Base-by-base conservation (phyloP, 64 coral and sea anemone species). In the Hydrozoanthus tunicans region DNA sequence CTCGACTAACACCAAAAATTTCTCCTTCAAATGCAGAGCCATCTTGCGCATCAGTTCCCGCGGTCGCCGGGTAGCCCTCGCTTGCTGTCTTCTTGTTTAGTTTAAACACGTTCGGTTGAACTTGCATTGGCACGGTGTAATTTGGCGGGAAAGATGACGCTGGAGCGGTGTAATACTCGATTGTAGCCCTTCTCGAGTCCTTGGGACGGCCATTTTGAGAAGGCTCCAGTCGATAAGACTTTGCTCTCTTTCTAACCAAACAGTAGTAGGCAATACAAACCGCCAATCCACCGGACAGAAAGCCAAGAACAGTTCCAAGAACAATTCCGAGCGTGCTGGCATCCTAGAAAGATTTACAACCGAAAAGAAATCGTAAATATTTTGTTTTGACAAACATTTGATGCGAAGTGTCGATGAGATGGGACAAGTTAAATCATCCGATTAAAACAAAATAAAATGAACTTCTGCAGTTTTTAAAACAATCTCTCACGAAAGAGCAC, bases 61-160 rank as follows among this genome's bases (percentile, higher is more conserved):
- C 11, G 60, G 25, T 53, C 9, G 20, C 20, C 20, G 93, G 81
- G 60, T 91, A 86, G 12, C 70, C 78, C 66, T 96, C 94, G 2
- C 70, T 72, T 3, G 74, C 90, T 0, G 86, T 89, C n/a, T 93
- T 58, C 77, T 91, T 94, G 6, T 69, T 93, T 23, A 96, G 64
- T 73, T 84, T 96, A 62, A 94, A 94, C 5, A 96, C 82, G 84
- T 81, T 94, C 6, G 95, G 95, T 62, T 96, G 95, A 11, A 96
- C 78, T 62, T 92, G 95, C 76, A 93, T 90, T 1, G 95, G 95
- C 0, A 93, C 69, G 4, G 95, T 96, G 32, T 96, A 89, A 9
- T 86, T 53, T 23, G 77, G 32, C 7, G 85, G 90, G 26, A 89
- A 90, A 10, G 81, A 59, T 8, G 92, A 56, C 58, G 25, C 67